A percentile compares a stretch with the other conserved stretches of the same genome.
phyloP scores from a whole-genome alignment of 1,140 invertebrate genomes.

The Hermetia illucens region DNA sequence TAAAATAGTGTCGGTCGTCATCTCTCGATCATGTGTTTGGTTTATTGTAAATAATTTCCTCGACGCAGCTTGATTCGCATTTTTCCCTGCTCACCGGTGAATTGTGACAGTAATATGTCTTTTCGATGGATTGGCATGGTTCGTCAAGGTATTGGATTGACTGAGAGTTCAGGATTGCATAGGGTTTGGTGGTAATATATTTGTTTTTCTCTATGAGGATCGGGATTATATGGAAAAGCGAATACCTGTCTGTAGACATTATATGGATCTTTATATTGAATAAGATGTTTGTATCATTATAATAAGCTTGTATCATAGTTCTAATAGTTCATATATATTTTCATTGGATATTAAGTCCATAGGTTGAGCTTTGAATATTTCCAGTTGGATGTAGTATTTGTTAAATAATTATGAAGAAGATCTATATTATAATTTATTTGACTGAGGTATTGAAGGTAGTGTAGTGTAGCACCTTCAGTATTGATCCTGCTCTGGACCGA shows the following conservation, averaged over 20 bases:
- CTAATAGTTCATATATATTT: conserved; percentile 2
- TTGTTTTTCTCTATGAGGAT: conserved; percentile 1
- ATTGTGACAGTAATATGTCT: background rate
- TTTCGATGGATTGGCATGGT: background rate
- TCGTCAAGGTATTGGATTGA: background rate
- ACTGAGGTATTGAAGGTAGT: too few species aligned
- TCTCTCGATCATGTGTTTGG: too few species aligned
- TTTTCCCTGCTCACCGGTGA: too few species aligned
- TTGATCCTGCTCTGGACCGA: too few species aligned
- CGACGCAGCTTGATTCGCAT: too few species aligned
- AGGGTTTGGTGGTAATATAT: background rate
- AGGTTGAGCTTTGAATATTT: background rate
- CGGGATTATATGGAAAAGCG: conserved; percentile 1
- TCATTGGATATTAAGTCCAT: background rate
- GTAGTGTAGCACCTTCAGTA: too few species aligned
- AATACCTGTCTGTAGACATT: background rate
- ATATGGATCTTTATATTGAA: conserved; percentile 3
- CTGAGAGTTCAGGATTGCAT: background rate
- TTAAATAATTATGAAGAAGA: conserved; percentile 4
- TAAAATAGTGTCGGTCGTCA: too few species aligned
- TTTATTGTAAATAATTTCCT: too few species aligned
- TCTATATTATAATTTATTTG: too few species aligned
- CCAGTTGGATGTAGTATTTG: conserved; percentile 1
- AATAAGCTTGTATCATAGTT: conserved; percentile 6
- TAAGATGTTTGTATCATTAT: conserved; percentile 5